A percentile compares a stretch with the other conserved stretches of the same genome.
Evolutionary conservation across 2,797 vertebrate genomes (phyloP).

Genomic region (Spondyliosoma cantharus): DNA sequence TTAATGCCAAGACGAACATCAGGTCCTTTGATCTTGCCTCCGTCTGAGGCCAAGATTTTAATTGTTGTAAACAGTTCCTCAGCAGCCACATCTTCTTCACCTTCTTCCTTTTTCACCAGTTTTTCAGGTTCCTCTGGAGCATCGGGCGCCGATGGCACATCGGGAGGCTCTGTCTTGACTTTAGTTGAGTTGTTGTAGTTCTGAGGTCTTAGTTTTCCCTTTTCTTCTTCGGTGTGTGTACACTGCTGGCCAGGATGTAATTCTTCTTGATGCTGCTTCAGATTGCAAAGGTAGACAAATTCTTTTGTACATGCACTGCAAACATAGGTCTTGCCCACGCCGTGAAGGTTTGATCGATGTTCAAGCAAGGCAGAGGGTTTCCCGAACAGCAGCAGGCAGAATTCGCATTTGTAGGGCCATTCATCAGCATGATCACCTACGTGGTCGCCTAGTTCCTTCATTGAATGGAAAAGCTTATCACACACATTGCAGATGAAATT

Average conservation of each 20-base stretch:
- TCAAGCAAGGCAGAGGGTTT: slow-evolving; percentile 89
- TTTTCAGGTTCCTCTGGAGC: slow-evolving; percentile 54
- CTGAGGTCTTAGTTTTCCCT: slow-evolving; percentile 94
- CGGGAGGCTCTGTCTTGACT: slow-evolving; percentile 36
- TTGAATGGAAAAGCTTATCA: slow-evolving; percentile 93
- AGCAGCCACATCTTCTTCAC: slow-evolving; percentile 82
- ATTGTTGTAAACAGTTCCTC: slow-evolving; percentile 96
- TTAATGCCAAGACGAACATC: slow-evolving; percentile 97
- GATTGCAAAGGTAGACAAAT: slow-evolving; percentile 97
- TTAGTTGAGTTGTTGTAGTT: slow-evolving; percentile 91
- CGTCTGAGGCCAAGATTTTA: slow-evolving; percentile 94
- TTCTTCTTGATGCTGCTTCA: slow-evolving; percentile 97
- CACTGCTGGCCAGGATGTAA: slow-evolving; percentile 93
- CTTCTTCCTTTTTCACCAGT: slow-evolving; percentile 76
- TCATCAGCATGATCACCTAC: slow-evolving; percentile 92
- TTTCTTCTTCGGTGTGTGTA: slow-evolving; percentile 92
- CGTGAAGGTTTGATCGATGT: slow-evolving; percentile 94
- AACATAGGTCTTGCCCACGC: slow-evolving; percentile 94
- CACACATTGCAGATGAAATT: slow-evolving; percentile 98
- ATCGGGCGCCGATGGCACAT: slow-evolving; percentile 1
- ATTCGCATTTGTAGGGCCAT: slow-evolving; percentile 99
- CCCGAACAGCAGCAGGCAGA: slow-evolving; percentile 95
- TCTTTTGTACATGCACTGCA: slow-evolving; percentile 95
- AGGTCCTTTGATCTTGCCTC: slow-evolving; percentile 90
- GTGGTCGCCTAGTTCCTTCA: slow-evolving; percentile 96